Base-by-base conservation (phyloP, 2,888 invertebrate genomes). In the Netelia melanura region DNA sequence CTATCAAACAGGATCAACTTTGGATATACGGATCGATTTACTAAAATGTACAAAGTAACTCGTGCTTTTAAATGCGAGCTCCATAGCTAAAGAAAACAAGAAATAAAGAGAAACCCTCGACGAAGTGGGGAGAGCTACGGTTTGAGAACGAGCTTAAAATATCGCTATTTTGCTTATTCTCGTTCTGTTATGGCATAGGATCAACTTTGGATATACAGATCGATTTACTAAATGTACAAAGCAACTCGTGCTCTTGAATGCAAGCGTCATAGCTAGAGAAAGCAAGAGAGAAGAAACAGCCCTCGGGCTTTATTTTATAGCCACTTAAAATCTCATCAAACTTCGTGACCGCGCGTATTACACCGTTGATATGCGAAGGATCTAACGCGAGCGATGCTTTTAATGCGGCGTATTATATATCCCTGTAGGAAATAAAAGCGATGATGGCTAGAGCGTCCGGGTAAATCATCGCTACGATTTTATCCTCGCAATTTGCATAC, bases 81-180 rank as follows among this genome's bases (percentile, higher is more conserved):
- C 1, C 21, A 21, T 21, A 21, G 21, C 21, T 21, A 21, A 21
- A 21, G 21, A 21, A 21, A 21, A 21, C 3, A 21, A 21, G 21
- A 21, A 21, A 21, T 0, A 21, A 21, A 21, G 21, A 21, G 21
- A 21, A 21, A 21, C 21, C 21, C 21, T 21, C 1, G 21, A 21
- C 0, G 21, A 21, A 1, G 10, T 9, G 48, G 38, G 6, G 6
- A 6, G 14, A 8, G 72, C 74, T 74, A 84, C 78, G 77, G 84
- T 77, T 81, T 79, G 58, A 61, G 30, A 48, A 78, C 62, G 11
- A 56, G 52, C 56, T 68, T 70, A 48, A 64, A 81, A 77, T 81
- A 85, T 81, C 74, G 64, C 74, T 71, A 56, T 68, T 80, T 80
- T 80, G 44, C 64, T 64, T 44, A 52, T 62, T 74, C 75, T 79